phyloP scores from a whole-genome alignment of 2,797 vertebrate species.

The Gastrophryne carolinensis region DNA sequence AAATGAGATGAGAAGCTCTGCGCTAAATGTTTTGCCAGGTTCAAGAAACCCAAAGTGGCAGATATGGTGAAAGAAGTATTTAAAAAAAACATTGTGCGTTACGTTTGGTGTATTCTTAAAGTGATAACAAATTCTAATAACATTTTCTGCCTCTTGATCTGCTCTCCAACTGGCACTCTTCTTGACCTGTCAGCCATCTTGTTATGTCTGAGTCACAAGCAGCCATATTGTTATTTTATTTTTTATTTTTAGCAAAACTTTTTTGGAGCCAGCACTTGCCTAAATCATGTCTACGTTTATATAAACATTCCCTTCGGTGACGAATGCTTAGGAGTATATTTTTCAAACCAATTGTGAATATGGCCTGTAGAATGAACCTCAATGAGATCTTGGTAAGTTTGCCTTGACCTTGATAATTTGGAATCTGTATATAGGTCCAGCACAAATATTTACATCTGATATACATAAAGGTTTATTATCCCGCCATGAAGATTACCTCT shows the following conservation, averaged over 20 bases:
- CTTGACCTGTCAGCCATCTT: constrained; percentile 11
- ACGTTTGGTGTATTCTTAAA: background rate
- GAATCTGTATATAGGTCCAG: constrained; percentile 27
- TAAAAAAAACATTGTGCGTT: constrained; percentile 1
- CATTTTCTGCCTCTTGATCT: background rate
- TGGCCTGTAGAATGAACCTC: background rate
- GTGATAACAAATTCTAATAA: background rate
- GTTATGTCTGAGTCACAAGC: background rate
- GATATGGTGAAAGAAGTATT: constrained; percentile 49
- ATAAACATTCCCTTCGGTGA: background rate
- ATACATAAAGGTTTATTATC: constrained; percentile 34
- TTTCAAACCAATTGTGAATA: background rate
- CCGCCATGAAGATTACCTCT: constrained; percentile 6
- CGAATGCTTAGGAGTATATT: background rate
- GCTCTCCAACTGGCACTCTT: background rate
- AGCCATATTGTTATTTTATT: background rate
- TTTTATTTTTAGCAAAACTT: background rate
- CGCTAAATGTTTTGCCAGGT: constrained; percentile 43
- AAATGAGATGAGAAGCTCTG: constrained; percentile 47
- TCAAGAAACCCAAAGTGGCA: constrained; percentile 45
- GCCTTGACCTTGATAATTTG: background rate
- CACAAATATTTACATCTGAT: constrained; percentile 34
- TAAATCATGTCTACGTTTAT: background rate
- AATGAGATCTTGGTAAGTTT: background rate
- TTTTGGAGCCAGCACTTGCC: background rate